Evolutionary conservation across 2,888 invertebrate species (phyloP), one percentile per base, ranked within the genome.

Genomic region (Brassicogethes aeneus): DNA sequence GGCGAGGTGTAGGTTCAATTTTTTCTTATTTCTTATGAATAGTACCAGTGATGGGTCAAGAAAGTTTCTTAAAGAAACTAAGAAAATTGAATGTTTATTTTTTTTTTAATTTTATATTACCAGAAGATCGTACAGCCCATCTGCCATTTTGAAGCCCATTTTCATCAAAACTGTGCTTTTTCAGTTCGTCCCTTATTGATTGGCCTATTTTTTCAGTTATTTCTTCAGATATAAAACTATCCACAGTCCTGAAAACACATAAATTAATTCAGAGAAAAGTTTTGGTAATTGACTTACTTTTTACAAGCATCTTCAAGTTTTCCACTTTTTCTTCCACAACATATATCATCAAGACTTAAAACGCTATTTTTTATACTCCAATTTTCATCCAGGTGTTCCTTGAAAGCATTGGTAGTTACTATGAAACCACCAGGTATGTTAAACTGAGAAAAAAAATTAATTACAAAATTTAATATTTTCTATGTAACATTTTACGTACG

Each of bases 381-480:
- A 53, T 74, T 70, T 2, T 56, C 46, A 45, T 73, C 61, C 1
- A 85, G 49, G 52, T 84, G 82, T 17, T 65, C 61, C 33, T 76
- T 70, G 47, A 83, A 73, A 0, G 83, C 81, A 37, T 68, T 62
- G 0, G 73, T 70, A 0, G 85, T 84, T 10, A 88, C 54, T 52
- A 85, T 80, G 56, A 85, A 83, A 3, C 86, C 87, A 36, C 72
- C 71, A 0, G 86, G 85, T 0, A 86, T 79, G 37, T 59, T 57
- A 53, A 79, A 80, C 66, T 66, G 54, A 51, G 53, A 47, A 37
- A 39, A 3, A 3, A 31, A 5, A 10, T 31, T 33, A 36, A 33
- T 33, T 34, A 29, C 5, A 34, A 15, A 34, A 23, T 35, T 17
- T 32, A 17, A 16, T 2, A 17, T 17, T 3, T 23, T 16, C 23